Evolutionary conservation across 2,888 invertebrate species (phyloP).

Genomic region (Physocephala rufipes): DNA sequence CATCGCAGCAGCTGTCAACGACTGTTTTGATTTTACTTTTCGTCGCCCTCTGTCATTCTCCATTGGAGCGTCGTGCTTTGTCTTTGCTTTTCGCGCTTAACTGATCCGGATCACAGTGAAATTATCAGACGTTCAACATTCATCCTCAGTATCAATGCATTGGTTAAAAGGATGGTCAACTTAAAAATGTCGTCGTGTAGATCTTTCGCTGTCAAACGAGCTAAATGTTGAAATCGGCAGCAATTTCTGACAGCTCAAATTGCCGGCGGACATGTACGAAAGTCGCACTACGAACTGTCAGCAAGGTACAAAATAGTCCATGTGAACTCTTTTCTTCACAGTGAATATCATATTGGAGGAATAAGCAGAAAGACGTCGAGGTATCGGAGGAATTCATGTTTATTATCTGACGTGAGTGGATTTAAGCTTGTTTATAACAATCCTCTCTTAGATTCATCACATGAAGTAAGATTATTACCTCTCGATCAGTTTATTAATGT

Average conservation of each 20-base stretch:
- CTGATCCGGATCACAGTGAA: constrained; percentile 27
- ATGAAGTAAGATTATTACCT: too few species aligned
- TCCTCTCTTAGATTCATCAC: too few species aligned
- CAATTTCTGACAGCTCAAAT: constrained; percentile 53
- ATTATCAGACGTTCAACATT: constrained; percentile 12
- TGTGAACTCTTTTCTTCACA: constrained; percentile 11
- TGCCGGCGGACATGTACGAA: constrained; percentile 41
- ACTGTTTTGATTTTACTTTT: constrained; percentile 44
- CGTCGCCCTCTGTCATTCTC: background rate
- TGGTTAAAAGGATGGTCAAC: too few species aligned
- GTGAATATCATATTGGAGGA: too few species aligned
- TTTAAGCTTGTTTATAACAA: background rate
- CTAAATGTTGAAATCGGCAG: constrained; percentile 51
- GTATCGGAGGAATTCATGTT: background rate
- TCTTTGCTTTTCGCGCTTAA: constrained; percentile 5
- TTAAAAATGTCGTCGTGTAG: constrained; percentile 56
- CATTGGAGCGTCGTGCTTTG: constrained; percentile 17
- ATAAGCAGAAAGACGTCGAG: too few species aligned
- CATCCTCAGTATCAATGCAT: constrained; percentile 25
- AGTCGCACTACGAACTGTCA: constrained; percentile 42
- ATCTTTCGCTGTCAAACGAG: constrained; percentile 60
- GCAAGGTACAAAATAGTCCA: constrained; percentile 26
- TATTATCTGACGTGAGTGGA: background rate
- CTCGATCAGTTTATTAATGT: too few species aligned
- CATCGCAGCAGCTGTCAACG: constrained; percentile 56